These are phyloP conservation scores for Apis cerana DNA, from an alignment of 1,140 invertebrate species.

Conservation along the genomic window DNA sequence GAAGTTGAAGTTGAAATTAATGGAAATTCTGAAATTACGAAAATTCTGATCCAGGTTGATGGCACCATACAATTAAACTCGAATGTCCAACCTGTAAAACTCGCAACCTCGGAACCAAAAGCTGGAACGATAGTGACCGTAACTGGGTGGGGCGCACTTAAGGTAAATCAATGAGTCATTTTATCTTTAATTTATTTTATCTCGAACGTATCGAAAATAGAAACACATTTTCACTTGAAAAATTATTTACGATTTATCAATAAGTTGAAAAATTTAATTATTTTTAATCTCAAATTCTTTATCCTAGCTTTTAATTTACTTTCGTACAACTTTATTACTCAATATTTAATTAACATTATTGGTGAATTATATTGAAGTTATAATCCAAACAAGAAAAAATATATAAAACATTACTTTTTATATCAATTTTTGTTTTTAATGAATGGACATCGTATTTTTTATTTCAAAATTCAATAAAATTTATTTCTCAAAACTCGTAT, in stretches of 20 bases:
- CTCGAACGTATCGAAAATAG: not conserved
- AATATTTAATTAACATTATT: not conserved
- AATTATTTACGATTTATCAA: not conserved
- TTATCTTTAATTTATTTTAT: not conserved
- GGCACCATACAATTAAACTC: conserved; percentile 44
- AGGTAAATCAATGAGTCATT: conserved; percentile 9
- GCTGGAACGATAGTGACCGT: conserved; percentile 75
- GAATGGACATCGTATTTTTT: no score
- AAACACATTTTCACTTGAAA: not conserved
- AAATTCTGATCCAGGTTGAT: conserved; percentile 50
- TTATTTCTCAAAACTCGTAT: not conserved
- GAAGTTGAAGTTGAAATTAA: not conserved
- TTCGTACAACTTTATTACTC: not conserved
- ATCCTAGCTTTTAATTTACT: not conserved
- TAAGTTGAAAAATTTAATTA: no score
- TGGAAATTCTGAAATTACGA: no score
- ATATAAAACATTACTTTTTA: no score
- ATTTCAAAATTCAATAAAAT: no score
- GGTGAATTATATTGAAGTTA: no score
- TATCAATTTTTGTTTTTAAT: no score
- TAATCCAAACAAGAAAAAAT: no score
- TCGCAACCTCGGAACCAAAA: conserved; percentile 18
- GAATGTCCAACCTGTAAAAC: conserved; percentile 58
- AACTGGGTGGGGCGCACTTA: conserved; percentile 82
- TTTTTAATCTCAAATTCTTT: not conserved